phyloP scores from a whole-genome alignment of 92 coral and sea anemone species.

The Ricordea florida region DNA sequence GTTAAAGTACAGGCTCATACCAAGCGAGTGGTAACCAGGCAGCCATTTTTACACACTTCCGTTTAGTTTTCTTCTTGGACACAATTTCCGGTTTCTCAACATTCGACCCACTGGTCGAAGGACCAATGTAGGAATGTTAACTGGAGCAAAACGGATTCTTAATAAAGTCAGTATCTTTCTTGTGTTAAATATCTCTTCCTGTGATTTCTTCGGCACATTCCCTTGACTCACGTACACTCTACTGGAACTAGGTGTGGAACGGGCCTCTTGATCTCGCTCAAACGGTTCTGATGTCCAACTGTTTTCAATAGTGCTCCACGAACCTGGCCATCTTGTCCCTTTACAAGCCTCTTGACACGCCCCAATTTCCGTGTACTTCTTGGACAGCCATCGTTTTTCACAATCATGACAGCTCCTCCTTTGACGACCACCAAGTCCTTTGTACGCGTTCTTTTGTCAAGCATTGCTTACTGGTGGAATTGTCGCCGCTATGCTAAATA shows the following conservation, averaged over 20 bases:
- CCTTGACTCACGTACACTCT: too few relatives aligned
- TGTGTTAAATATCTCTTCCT: too few relatives aligned
- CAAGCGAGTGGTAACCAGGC: too few relatives aligned
- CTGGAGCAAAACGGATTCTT: too few relatives aligned
- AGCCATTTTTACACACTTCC: too few relatives aligned
- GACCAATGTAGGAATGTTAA: too few relatives aligned
- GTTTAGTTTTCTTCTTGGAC: too few relatives aligned
- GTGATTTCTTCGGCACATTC: too few relatives aligned
- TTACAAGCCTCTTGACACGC: not conserved
- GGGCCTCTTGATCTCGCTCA: slow-evolving; percentile 12
- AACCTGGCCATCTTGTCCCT: not conserved
- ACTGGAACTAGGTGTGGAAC: slow-evolving; percentile 8
- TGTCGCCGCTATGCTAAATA: not conserved
- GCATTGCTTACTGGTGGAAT: not conserved
- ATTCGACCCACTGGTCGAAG: too few relatives aligned
- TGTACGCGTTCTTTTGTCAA: not conserved
- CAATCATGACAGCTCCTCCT: not conserved
- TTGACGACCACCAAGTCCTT: not conserved
- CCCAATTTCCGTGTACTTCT: slow-evolving; percentile 1
- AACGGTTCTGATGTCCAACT: not conserved
- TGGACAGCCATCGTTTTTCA: not conserved
- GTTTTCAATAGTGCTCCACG: not conserved
- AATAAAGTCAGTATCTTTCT: too few relatives aligned
- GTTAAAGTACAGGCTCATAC: too few relatives aligned
- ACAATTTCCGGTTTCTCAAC: too few relatives aligned